A percentile compares a stretch with the other conserved stretches of the same genome.
These are phyloP conservation scores for Limnephilus marmoratus DNA, from an alignment of 2,888 invertebrate genomes.

Conservation along the genomic window DNA sequence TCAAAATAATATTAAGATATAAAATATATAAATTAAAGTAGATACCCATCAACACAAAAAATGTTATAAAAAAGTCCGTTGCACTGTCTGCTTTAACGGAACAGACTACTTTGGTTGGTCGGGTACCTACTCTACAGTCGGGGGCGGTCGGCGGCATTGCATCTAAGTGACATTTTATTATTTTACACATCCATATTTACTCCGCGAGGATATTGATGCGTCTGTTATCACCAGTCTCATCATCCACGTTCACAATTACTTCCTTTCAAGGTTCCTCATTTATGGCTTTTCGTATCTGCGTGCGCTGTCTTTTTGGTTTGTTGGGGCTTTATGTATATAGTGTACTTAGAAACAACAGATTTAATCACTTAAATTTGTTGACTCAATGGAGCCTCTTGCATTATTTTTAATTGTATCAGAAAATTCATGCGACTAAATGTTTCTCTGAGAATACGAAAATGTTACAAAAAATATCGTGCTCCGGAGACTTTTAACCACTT, in stretches of 20 bases:
- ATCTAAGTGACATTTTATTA: conserved; percentile 55
- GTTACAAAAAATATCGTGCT: too few relatives aligned
- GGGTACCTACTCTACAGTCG: neutral
- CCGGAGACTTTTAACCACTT: too few relatives aligned
- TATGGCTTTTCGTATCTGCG: neutral
- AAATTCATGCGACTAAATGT: too few relatives aligned
- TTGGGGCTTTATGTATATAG: neutral
- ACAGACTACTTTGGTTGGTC: neutral
- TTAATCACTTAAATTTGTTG: neutral
- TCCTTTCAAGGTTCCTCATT: neutral
- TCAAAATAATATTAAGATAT: too few relatives aligned
- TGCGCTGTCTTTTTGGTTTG: neutral
- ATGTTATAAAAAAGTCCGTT: neutral
- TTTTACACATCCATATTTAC: conserved; percentile 54
- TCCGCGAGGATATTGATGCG: conserved; percentile 24
- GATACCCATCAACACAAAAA: too few relatives aligned
- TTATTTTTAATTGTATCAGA: neutral
- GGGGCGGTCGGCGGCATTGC: conserved; percentile 31
- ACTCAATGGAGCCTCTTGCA: neutral
- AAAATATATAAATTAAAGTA: too few relatives aligned
- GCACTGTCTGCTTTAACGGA: neutral
- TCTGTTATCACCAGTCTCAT: conserved; percentile 14
- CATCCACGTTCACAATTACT: neutral
- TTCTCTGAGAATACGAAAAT: too few relatives aligned
- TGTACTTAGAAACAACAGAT: neutral